Conservation (phyloP, 1,140 invertebrate species). For the Mercenaria mercenaria region DNA sequence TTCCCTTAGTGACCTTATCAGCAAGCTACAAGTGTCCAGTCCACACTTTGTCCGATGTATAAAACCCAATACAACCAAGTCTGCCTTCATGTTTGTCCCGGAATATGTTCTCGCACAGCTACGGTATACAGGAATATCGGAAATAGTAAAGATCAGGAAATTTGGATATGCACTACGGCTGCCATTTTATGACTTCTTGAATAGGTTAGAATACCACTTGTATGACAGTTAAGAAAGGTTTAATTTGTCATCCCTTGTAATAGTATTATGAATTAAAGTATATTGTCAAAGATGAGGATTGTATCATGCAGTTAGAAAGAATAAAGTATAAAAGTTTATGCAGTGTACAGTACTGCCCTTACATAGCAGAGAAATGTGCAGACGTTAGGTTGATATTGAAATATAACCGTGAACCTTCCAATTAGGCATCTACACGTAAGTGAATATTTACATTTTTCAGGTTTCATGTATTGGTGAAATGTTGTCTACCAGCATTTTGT, state of each 20-base stretch:
- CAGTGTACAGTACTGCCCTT: too few species aligned
- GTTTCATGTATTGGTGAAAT: slow-evolving; percentile 43
- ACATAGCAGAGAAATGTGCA: too few species aligned
- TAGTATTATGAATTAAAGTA: too few species aligned
- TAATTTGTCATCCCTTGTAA: too few species aligned
- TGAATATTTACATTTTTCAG: slow-evolving; percentile 6
- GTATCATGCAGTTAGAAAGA: too few species aligned
- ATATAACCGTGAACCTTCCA: too few species aligned
- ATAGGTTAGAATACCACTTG: slow-evolving; percentile 71
- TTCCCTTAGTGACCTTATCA: slow-evolving; percentile 78
- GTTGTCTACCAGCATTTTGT: slow-evolving; percentile 54
- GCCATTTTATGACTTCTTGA: slow-evolving; percentile 80
- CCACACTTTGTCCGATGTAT: slow-evolving; percentile 84
- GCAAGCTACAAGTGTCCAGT: slow-evolving; percentile 71
- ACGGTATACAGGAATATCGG: slow-evolving; percentile 84
- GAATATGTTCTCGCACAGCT: slow-evolving; percentile 92
- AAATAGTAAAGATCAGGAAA: slow-evolving; percentile 83
- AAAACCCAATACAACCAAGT: slow-evolving; percentile 78
- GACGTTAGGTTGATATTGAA: too few species aligned
- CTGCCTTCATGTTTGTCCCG: slow-evolving; percentile 70
- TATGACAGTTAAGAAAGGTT: too few species aligned
- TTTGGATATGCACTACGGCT: slow-evolving; percentile 82
- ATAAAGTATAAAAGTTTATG: too few species aligned
- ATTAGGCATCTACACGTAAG: too few species aligned
- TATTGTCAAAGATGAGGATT: too few species aligned